Evolutionary conservation across 2,797 vertebrate species (phyloP), one percentile per base, ranked within the genome.

Genomic region (Aldrovandia affinis): DNA sequence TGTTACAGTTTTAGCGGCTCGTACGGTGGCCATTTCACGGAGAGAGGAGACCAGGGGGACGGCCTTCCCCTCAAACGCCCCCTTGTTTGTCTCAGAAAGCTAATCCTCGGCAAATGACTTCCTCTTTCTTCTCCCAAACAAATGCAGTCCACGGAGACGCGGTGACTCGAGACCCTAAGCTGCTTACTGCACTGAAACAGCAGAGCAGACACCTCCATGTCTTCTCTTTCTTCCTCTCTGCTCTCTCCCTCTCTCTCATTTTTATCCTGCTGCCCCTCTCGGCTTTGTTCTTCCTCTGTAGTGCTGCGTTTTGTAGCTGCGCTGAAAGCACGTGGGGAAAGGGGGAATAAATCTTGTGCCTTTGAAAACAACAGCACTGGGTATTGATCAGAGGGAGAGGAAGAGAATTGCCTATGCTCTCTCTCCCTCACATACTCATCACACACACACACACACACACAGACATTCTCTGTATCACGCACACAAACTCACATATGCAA

Each of bases 171-270:
- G 20, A 87, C 88, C 87, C 82, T 93, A 93, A 94, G 93, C 93
- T 91, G 92, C 93, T 95, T 92, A 92, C 81, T 83, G 82, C 90
- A 91, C 92, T 87, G 86, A 89, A 89, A 86, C 88, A 80, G 22
- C 85, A 93, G 88, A 93, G 92, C 92, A 83, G 85, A 88, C 57
- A 36, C n/a, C 28, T 33, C 47, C 68, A 6, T 54, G 44, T 25
- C 81, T 33, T n/a, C 30, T 28, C 54, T 44, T 6, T 77, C 18
- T 54, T 20, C 1, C 42, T 83, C 10, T 20, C n/a, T 47, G 52
- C 36, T 50, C 14, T 20, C 78, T 68, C 25, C 36, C 14, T 9
- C 22, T 44, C 70, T 42, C 5, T 42, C 36, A 33, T 55, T 54
- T 33, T 22, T 36, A 18, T 20, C 36, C 36, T 57, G 47, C 10